Conservation (phyloP, 30 jellyfish, hydroid and myxozoan species). For the Chrysaora quinquecirrha region DNA sequence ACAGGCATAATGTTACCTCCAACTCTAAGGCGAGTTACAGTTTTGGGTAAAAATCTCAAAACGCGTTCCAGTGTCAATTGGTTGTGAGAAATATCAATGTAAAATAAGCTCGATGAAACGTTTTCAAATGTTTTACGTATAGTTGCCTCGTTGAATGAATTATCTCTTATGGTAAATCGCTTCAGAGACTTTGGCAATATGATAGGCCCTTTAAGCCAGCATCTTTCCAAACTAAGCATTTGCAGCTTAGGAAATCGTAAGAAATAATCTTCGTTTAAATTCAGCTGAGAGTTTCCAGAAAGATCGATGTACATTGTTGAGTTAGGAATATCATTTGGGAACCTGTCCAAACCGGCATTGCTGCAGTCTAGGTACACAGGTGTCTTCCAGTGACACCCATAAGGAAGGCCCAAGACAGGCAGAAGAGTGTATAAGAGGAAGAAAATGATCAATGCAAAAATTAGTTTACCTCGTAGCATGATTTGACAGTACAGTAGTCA, state of each 20-base stretch:
- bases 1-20: not conserved
- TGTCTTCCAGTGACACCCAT: not conserved
- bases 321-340: constrained; percentile 26
- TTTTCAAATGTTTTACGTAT: constrained; percentile 1
- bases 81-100: constrained; percentile 3
- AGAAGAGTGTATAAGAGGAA: too few species aligned
- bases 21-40: not conserved
- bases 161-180: not conserved
- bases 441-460: too few species aligned
- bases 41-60: constrained; percentile 5
- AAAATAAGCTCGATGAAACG: not conserved
- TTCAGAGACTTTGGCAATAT: constrained; percentile 13
- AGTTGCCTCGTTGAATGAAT: constrained; percentile 2
- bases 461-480: too few species aligned
- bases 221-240: constrained; percentile 5
- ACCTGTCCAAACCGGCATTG: not conserved
- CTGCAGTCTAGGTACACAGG: not conserved
- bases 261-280: constrained; percentile 2
- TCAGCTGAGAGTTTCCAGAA: constrained; percentile 19
- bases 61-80: not conserved
- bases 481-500: too few species aligned
- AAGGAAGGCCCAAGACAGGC: not conserved
- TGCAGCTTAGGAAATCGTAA: constrained; percentile 13
- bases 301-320: constrained; percentile 9
- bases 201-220: not conserved